Evolutionary conservation across 2,113 vertebrate species (phyloP).

Genomic region (Caloenas nicobarica): DNA sequence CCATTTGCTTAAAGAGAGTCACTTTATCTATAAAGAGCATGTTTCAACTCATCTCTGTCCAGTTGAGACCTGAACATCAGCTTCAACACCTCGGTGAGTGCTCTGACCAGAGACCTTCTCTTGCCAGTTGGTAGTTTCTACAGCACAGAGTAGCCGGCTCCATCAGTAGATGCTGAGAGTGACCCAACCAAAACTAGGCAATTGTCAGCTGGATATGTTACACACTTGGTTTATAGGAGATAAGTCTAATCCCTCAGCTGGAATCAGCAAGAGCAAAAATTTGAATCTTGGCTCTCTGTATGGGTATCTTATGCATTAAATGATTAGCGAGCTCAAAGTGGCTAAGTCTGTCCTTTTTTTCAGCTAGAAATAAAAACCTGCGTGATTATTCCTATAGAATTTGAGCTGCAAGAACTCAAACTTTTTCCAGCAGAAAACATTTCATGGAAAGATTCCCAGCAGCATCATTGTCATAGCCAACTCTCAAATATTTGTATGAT

Average conservation of each 20-base stretch:
- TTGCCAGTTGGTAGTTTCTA: neutral
- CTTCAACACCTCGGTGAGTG: neutral
- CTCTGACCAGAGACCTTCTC: neutral
- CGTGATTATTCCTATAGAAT: neutral
- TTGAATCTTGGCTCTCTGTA: neutral
- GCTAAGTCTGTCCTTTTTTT: neutral
- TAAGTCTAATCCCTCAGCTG: neutral
- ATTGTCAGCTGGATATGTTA: neutral
- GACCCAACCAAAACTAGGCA: neutral
- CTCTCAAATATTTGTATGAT: neutral
- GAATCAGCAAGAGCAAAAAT: neutral
- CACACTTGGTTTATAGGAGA: neutral
- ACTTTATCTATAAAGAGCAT: neutral
- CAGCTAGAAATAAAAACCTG: neutral
- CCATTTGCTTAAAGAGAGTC: neutral
- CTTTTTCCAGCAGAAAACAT: neutral
- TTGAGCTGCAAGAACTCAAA: neutral
- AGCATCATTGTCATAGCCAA: neutral
- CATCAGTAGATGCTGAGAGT: neutral
- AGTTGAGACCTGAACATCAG: neutral
- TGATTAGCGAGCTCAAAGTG: neutral
- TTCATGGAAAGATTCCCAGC: neutral
- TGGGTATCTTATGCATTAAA: neutral
- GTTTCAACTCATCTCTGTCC: neutral
- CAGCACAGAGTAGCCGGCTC: neutral